Conservation (phyloP, 2,797 vertebrate species). For the Falco peregrinus region DNA sequence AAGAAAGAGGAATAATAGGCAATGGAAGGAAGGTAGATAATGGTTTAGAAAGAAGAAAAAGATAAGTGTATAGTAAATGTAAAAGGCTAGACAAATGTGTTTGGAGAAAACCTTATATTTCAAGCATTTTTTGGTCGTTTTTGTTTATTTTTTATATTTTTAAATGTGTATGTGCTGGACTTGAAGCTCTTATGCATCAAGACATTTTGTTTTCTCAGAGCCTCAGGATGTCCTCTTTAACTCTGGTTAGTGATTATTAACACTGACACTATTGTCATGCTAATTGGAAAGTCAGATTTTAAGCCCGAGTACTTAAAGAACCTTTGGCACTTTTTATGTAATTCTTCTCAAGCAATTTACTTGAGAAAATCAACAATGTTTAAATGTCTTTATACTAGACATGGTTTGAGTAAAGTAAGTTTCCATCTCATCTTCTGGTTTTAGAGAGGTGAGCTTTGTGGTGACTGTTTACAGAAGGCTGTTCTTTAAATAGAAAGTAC, state of each 20-base stretch:
- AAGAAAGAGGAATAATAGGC: background rate
- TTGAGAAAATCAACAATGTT: background rate
- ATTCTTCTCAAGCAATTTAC: background rate
- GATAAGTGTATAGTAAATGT: background rate
- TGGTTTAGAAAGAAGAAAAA: background rate
- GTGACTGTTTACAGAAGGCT: background rate
- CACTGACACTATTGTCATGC: conserved; percentile 67
- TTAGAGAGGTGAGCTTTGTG: background rate
- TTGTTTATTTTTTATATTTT: background rate
- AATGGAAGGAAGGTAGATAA: background rate
- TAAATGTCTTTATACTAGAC: background rate
- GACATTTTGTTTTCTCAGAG: conserved; percentile 55
- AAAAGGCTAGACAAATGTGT: background rate
- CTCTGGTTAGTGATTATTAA: conserved; percentile 59
- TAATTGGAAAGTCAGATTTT: conserved; percentile 65
- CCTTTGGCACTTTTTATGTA: conserved; percentile 36
- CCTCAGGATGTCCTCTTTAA: conserved; percentile 47
- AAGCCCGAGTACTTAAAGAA: conserved; percentile 45
- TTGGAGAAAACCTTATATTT: background rate
- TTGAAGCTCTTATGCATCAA: conserved; percentile 20
- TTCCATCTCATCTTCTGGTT: background rate
- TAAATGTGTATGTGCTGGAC: background rate
- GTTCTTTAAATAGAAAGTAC: background rate
- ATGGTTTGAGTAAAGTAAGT: background rate
- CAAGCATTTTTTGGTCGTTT: background rate